These are phyloP conservation scores for Poecilia velifera DNA, from an alignment of 2,797 vertebrate species.

Conservation along the genomic window DNA sequence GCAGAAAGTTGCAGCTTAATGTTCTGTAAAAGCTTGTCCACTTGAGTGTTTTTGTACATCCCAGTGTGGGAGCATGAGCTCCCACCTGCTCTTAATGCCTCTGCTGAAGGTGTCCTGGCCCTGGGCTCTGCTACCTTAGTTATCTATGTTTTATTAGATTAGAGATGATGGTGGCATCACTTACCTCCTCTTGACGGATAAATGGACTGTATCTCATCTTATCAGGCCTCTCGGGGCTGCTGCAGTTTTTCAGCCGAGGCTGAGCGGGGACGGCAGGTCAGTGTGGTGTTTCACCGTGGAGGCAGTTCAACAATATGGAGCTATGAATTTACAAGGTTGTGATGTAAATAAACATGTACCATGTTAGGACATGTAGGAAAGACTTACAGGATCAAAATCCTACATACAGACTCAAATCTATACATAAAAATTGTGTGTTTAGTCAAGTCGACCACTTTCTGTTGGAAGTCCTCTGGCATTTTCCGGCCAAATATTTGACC, in stretches of 20 bases:
- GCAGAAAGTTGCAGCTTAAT: neutral
- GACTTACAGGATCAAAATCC: neutral
- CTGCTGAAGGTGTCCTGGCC: constrained; percentile 43
- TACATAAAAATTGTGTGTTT: neutral
- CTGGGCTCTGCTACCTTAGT: constrained; percentile 44
- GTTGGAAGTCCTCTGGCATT: neutral
- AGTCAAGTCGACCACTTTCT: neutral
- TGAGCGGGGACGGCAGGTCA: constrained; percentile 38
- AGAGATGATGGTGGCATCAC: constrained; percentile 44
- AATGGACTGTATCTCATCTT: constrained; percentile 55
- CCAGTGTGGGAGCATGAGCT: constrained; percentile 4
- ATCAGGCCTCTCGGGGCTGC: constrained; percentile 43
- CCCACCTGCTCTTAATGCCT: constrained; percentile 32
- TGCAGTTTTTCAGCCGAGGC: constrained; percentile 24
- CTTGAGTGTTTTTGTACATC: neutral
- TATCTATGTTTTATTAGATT: constrained; percentile 58
- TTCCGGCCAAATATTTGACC: neutral
- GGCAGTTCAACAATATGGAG: constrained; percentile 32
- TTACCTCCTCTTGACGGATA: constrained; percentile 55
- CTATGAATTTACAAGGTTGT: constrained; percentile 29
- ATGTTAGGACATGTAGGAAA: neutral
- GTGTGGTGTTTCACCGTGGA: constrained; percentile 30
- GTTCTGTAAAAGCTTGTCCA: neutral
- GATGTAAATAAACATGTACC: neutral
- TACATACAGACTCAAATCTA: neutral